These are phyloP conservation scores for Florisuga fusca DNA, from an alignment of 2,797 vertebrate species.

Conservation along the genomic window DNA sequence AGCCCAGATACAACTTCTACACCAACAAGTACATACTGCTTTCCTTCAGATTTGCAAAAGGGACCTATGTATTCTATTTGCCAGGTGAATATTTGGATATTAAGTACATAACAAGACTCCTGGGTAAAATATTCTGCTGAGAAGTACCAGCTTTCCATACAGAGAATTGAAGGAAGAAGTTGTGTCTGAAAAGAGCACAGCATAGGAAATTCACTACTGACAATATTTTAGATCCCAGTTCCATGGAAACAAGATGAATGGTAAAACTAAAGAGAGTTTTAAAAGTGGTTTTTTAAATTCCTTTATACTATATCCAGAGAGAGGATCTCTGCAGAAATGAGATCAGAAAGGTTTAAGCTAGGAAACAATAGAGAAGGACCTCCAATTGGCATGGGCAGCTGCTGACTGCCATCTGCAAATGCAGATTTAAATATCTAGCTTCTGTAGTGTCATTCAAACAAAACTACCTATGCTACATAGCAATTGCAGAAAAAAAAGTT, in stretches of 20 bases:
- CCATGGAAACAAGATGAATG: conserved; percentile 7
- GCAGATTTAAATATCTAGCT: not conserved
- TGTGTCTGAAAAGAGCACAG: not conserved
- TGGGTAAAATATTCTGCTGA: not conserved
- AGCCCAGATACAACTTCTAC: no score
- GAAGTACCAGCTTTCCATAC: not conserved
- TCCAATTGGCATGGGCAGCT: not conserved
- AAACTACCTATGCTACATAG: not conserved
- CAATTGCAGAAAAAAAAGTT: not conserved
- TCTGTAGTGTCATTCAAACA: not conserved
- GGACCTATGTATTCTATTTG: no score
- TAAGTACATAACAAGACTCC: accelerated
- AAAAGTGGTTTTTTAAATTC: not conserved
- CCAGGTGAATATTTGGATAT: no score
- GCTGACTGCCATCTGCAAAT: not conserved
- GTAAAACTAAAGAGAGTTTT: not conserved
- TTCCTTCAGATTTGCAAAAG: no score
- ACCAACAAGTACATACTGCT: no score
- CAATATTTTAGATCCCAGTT: not conserved
- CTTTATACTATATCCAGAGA: not conserved
- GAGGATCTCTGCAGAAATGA: conserved; percentile 2
- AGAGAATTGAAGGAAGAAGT: not conserved
- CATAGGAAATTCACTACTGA: not conserved
- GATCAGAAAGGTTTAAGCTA: not conserved
- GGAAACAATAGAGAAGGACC: not conserved